A percentile compares a stretch with the other conserved stretches of the same genome.
These are phyloP conservation scores for Ceratina australensis DNA, from an alignment of 1,140 invertebrate species.

Conservation along the genomic window DNA sequence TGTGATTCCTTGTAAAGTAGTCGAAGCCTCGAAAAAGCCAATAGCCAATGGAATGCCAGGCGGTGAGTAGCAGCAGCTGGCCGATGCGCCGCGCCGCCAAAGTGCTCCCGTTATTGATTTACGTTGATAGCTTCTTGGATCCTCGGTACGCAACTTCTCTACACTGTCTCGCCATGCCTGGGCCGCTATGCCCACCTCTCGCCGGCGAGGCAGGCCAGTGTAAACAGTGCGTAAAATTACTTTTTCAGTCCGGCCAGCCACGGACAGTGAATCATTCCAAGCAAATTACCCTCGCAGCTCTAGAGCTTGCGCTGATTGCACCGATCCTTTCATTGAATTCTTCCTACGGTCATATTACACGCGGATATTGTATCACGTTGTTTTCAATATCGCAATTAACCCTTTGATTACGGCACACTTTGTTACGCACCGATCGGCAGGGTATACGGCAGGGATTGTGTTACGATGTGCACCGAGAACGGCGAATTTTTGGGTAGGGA, in stretches of 20 bases:
- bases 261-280: constrained; percentile 9
- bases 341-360: too few relatives aligned
- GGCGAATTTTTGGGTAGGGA: too few relatives aligned
- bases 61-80: constrained; percentile 65
- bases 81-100: constrained; percentile 69
- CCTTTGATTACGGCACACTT: too few relatives aligned
- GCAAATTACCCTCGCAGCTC: constrained; percentile 43
- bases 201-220: too few relatives aligned
- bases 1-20: constrained; percentile 65
- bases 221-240: constrained; percentile 68
- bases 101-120: constrained; percentile 75
- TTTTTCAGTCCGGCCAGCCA: constrained; percentile 45
- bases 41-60: constrained; percentile 68
- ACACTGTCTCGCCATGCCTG: neutral
- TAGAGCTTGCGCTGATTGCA: constrained; percentile 4
- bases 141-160: constrained; percentile 45
- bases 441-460: too few relatives aligned
- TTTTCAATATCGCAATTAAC: too few relatives aligned
- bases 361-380: too few relatives aligned
- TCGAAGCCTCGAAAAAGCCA: constrained; percentile 60
- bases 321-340: constrained; percentile 33
- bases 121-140: constrained; percentile 74
- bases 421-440: too few relatives aligned
- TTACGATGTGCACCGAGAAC: too few relatives aligned
- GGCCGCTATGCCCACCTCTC: neutral